These are phyloP conservation scores for Drosophila azteca DNA, from an alignment of 1,140 invertebrate species.

Conservation along the genomic window DNA sequence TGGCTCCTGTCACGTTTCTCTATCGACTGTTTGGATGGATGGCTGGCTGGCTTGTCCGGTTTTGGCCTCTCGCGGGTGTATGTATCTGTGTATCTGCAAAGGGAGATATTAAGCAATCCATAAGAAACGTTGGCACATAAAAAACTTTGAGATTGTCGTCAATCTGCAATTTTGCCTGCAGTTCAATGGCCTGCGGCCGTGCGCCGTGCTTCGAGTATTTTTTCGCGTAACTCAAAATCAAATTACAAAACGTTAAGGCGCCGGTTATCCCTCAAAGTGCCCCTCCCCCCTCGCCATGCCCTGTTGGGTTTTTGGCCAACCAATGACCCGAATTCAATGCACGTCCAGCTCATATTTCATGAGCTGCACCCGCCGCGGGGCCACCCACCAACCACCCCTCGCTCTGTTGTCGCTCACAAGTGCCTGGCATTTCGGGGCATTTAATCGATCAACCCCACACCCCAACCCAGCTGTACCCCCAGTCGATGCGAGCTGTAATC, in stretches of 20 bases:
- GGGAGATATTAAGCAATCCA: slow-evolving; percentile 47
- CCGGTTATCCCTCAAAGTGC: neutral
- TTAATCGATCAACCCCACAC: slow-evolving; percentile 52
- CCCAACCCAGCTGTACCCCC: neutral
- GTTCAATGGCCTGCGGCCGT: slow-evolving; percentile 63
- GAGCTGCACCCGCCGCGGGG: slow-evolving; percentile 16
- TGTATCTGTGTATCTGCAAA: slow-evolving; percentile 44
- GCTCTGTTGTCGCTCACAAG: slow-evolving; percentile 4
- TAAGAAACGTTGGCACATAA: slow-evolving; percentile 29
- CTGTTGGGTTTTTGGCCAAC: slow-evolving; percentile 24
- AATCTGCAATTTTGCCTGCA: slow-evolving; percentile 11
- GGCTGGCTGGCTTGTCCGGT: slow-evolving; percentile 12
- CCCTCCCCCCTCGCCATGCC: neutral
- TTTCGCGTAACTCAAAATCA: slow-evolving; percentile 60
- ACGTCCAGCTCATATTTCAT: slow-evolving; percentile 70
- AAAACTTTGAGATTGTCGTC: slow-evolving; percentile 43
- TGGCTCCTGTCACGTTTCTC: slow-evolving; percentile 48
- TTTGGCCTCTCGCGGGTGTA: slow-evolving; percentile 4
- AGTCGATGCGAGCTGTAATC: slow-evolving; percentile 43
- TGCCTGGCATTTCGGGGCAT: slow-evolving; percentile 59
- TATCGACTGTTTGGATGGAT: neutral
- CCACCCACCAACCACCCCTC: neutral
- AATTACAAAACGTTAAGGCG: slow-evolving; percentile 70
- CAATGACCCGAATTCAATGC: slow-evolving; percentile 77
- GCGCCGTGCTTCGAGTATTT: neutral